A percentile compares a stretch with the other conserved stretches of the same genome.
Evolutionary conservation across 2,113 vertebrate genomes (phyloP).

Genomic region (Glareola pratincola): DNA sequence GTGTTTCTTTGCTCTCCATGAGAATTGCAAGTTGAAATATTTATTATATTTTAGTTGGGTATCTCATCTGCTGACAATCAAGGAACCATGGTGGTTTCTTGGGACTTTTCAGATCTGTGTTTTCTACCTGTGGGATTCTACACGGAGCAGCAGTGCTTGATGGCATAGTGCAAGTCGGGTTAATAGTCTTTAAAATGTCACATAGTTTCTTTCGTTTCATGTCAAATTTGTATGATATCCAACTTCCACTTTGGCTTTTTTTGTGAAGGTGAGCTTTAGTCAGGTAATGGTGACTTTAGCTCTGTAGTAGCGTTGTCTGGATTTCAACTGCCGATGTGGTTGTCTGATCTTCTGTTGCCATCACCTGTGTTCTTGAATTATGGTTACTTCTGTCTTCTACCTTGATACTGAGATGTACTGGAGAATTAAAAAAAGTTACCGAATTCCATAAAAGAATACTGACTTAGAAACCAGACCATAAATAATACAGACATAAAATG

Average conservation of each 20-base stretch:
- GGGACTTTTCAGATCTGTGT: background rate
- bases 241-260: background rate
- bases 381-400: background rate
- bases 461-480: constrained; percentile 12
- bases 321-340: background rate
- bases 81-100: background rate
- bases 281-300: background rate
- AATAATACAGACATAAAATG: background rate
- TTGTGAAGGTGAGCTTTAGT: background rate
- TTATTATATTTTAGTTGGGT: background rate
- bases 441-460: background rate
- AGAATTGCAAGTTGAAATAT: background rate
- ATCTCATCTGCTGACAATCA: background rate
- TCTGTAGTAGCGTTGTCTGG: background rate
- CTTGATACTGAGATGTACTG: background rate
- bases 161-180: background rate
- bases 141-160: background rate
- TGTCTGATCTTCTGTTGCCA: background rate
- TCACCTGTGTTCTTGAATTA: background rate
- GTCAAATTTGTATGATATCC: background rate
- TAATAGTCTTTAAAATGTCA: background rate
- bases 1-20: background rate
- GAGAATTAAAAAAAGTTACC: constrained; percentile 10
- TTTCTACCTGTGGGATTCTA: background rate
- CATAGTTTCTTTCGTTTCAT: background rate